Base-by-base conservation (phyloP, 1,140 invertebrate species). In the Atta colombica region DNA sequence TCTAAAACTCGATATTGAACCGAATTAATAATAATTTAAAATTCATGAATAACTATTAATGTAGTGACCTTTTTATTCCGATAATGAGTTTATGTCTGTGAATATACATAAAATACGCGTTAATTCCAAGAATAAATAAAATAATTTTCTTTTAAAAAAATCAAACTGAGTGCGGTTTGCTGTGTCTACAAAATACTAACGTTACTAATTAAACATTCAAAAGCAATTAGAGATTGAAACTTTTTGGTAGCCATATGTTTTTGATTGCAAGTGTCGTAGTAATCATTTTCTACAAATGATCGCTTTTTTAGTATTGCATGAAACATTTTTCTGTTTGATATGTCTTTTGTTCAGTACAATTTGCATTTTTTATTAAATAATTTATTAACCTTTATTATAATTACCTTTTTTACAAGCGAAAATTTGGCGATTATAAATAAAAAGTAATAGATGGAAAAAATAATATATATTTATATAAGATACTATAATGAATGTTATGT, bases 141-240 rank as follows among this genome's bases (percentile, higher is more conserved):
- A 49, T n/a, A 81, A 72, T 60, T 82, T 84, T 12, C 14, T 68
- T 63, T n/a, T 21, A 10, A 75, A 14, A 25, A 75, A 71, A 28
- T 14, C 14, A 49, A 84, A 93, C 90, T 87, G 93, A 94, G 94
- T 95, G 94, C 93, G 91, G 94, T 95, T 95, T 95, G 94, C 94
- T 95, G 94, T 95, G 92, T 93, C 87, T 90, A 86, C 68, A 88
- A 25, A 85, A 71, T n/a, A 77, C 89, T 85, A 66, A 55, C 58
- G 16, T 69, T 77, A 68, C 10, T 53, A 53, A 87, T 85, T 72
- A 80, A 80, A 12, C 72, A 58, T 18, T 74, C 39, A 25, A 85
- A 65, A 75, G n/a, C 66, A 35, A 87, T 77, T 80, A 69, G 51
- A 74, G 28, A 88, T 68, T 53, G n/a, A 72, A 74, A 82, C 31